Percentiles rank a stretch among this genome's conserved stretches.
phyloP scores from a whole-genome alignment of 2,888 invertebrate species.

The Parochlus steinenii region DNA sequence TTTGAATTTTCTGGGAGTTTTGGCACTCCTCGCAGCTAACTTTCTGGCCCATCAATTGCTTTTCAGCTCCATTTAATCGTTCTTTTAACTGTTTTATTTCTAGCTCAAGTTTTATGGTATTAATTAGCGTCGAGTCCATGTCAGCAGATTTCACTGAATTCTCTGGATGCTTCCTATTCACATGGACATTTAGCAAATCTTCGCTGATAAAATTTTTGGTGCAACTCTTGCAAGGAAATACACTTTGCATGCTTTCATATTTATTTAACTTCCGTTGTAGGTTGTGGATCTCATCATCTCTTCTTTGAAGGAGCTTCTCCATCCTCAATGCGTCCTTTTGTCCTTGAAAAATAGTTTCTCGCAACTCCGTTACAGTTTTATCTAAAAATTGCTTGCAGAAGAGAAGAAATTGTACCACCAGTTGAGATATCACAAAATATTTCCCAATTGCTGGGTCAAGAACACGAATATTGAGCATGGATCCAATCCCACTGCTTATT shows the following conservation, averaged over 20 bases:
- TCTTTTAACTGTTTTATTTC: conserved; percentile 48
- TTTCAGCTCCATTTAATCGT: conserved; percentile 40
- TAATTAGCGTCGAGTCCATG: conserved; percentile 31
- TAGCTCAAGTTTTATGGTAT: conserved; percentile 43
- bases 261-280: conserved; percentile 25
- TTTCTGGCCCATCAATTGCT: conserved; percentile 29
- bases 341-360: conserved; percentile 19
- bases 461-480: conserved; percentile 24
- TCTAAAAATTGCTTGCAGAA: conserved; percentile 28
- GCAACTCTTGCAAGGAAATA: conserved; percentile 27
- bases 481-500: conserved; percentile 25
- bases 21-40: conserved; percentile 12
- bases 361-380: conserved; percentile 22
- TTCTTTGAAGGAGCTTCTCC: conserved; percentile 20
- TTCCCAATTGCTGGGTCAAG: conserved; percentile 28
- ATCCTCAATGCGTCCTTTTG: conserved; percentile 18
- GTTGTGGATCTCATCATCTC: conserved; percentile 24
- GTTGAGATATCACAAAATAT: conserved; percentile 26
- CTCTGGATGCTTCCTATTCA: conserved; percentile 22
- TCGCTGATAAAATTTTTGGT: conserved; percentile 28
- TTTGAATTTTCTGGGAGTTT: conserved; percentile 4
- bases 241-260: conserved; percentile 24
- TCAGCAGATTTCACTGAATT: conserved; percentile 16
- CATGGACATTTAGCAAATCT: conserved; percentile 26
- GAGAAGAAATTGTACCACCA: conserved; percentile 26